phyloP scores from a whole-genome alignment of 2,888 invertebrate genomes.

The Tryphoninae sp. region DNA sequence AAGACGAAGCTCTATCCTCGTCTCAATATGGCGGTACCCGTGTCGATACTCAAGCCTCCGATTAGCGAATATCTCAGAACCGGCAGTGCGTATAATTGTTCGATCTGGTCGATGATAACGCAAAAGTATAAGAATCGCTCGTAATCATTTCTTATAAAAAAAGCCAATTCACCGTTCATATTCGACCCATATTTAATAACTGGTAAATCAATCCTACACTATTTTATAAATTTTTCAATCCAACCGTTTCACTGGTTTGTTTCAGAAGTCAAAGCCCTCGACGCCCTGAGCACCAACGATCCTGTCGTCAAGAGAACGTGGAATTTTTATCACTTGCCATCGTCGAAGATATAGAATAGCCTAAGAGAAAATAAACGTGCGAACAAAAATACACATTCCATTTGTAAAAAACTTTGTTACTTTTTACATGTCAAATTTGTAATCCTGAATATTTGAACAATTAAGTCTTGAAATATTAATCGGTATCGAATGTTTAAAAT shows the following conservation, averaged over 20 bases:
- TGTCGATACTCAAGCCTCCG: constrained; percentile 80
- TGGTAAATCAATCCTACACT: background rate
- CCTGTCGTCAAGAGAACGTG: constrained; percentile 83
- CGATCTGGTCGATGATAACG: constrained; percentile 19
- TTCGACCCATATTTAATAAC: constrained; percentile 14
- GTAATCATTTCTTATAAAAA: background rate
- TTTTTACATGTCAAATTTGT: too few relatives aligned
- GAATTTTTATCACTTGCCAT: constrained; percentile 79
- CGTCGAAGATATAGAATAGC: constrained; percentile 71
- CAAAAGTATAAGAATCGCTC: background rate
- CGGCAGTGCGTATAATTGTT: constrained; percentile 79
- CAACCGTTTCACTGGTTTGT: constrained; percentile 64
- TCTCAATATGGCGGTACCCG: constrained; percentile 85
- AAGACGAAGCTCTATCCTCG: constrained; percentile 83
- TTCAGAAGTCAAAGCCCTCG: constrained; percentile 82
- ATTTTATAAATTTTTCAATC: constrained; percentile 6
- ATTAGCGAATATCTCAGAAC: constrained; percentile 81
- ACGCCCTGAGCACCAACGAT: constrained; percentile 81
- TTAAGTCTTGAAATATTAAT: too few relatives aligned
- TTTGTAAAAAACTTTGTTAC: too few relatives aligned
- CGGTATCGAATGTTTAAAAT: too few relatives aligned
- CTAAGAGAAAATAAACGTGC: background rate
- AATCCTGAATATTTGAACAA: too few relatives aligned
- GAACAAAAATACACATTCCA: background rate
- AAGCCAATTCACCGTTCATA: constrained; percentile 39